Base-by-base conservation (phyloP, 1,140 invertebrate genomes). In the Drosophila varians region DNA sequence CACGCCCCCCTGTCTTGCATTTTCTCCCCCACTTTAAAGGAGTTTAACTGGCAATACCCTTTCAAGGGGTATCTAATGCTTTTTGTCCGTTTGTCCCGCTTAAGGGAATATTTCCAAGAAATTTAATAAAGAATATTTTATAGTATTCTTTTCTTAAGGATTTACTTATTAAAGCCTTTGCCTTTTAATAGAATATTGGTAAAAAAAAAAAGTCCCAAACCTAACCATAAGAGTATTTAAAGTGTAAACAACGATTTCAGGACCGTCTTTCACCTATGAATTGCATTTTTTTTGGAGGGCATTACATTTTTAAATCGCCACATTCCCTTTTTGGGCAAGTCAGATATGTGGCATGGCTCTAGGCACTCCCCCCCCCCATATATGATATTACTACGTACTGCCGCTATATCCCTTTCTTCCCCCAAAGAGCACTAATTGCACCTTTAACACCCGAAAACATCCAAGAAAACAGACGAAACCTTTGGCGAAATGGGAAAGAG, bases 391-490 rank as follows among this genome's bases (percentile, higher is more conserved):
- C n/a, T n/a, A 7, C n/a, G 0, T 31, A 12, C 28, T 7, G 12
- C 6, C 1, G 8, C 14, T 14, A 18, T 43, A 62, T 51, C 60
- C 47, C 60, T 36, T 53, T 38, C 46, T 21, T 21, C 21, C 21
- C 21, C 2, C 21, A 4, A 21, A 43, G 62, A 4, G 26, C 76
- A 65, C 73, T 82, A 82, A 82, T 82, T 84, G 82, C 77, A 80
- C 56, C 56, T 64, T 87, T 80, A 86, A 80, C 72, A 80, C 73
- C 61, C 49, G n/a, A n/a, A 62, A 31, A 51, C 36, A 61, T 4
- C 40, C 3, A 45, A 19, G 6, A 26, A n/a, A 43, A 16, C 5
- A 65, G 51, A 51, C 45, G 25, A 42, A 31, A 31, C 6, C 4
- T 31, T 31, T 31, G 3, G 28, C 60, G 38, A 53, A 66, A 53